Conservation (phyloP, 1,140 invertebrate genomes). For the Aphaenogaster rudis region DNA sequence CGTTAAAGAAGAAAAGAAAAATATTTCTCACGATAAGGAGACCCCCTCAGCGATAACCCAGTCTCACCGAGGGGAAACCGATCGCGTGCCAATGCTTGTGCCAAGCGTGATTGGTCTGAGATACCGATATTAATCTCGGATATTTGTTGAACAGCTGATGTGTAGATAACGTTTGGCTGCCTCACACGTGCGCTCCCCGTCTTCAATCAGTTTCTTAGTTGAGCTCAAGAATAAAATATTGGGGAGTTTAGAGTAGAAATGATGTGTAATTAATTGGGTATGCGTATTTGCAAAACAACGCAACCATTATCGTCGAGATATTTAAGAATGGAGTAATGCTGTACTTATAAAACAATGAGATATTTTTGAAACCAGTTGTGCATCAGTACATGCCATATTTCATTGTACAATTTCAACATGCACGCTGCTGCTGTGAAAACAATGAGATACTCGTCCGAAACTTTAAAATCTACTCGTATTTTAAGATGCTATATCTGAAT, state of each 20-base stretch:
- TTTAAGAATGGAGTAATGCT: not conserved
- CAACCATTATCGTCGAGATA: slow-evolving; percentile 9
- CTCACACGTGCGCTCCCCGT: not conserved
- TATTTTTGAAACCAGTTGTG: slow-evolving; percentile 27
- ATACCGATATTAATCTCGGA: slow-evolving; percentile 2
- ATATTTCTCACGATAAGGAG: slow-evolving; percentile 64
- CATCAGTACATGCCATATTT: not conserved
- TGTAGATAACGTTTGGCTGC: not conserved
- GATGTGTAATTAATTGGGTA: not conserved
- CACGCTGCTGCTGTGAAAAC: not conserved
- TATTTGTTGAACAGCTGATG: not conserved
- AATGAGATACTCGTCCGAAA: not conserved
- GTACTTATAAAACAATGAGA: slow-evolving; percentile 2
- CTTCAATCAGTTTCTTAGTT: not conserved
- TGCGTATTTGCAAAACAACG: not conserved
- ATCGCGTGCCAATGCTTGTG: not conserved
- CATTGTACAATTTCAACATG: not conserved
- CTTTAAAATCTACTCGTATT: not conserved
- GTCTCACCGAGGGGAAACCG: slow-evolving; percentile 22
- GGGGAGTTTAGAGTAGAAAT: not conserved
- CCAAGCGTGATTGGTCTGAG: not conserved
- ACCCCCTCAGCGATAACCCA: slow-evolving; percentile 74
- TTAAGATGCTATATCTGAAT: not conserved
- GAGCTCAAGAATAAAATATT: not conserved
- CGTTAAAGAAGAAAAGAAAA: slow-evolving; percentile 50